phyloP scores from a whole-genome alignment of 2,888 invertebrate species.

The Sinopyrophorus schimmeli region DNA sequence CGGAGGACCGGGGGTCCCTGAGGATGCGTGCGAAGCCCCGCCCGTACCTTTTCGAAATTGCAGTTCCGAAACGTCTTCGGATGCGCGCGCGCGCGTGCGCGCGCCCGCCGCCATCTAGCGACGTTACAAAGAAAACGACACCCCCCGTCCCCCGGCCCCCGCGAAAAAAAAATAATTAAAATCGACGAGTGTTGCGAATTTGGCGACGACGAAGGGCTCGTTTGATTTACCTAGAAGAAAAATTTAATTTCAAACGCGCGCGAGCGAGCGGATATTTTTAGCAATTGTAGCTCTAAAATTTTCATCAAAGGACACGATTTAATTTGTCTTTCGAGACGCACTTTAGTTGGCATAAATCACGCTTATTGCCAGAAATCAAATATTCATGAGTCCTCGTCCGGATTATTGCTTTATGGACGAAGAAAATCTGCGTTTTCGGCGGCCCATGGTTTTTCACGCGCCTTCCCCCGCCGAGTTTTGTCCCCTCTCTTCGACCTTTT shows the following conservation, averaged over 20 bases:
- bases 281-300: too few relatives aligned
- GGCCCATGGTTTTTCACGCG: too few relatives aligned
- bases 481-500: too few relatives aligned
- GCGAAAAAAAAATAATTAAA: too few relatives aligned
- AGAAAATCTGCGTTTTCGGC: conserved; percentile 25
- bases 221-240: not conserved
- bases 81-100: not conserved
- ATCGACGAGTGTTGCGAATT: too few relatives aligned
- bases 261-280: too few relatives aligned
- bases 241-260: not conserved
- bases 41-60: not conserved
- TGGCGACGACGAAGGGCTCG: not conserved
- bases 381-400: conserved; percentile 33
- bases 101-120: not conserved
- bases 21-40: too few relatives aligned
- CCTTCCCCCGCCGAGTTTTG: too few relatives aligned
- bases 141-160: too few relatives aligned
- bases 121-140: too few relatives aligned
- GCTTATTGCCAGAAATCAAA: conserved; percentile 33
- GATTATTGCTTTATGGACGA: conserved; percentile 32
- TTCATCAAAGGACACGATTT: conserved; percentile 17
- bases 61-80: not conserved
- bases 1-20: not conserved
- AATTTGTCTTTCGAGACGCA: conserved; percentile 25
- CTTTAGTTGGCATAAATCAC: conserved; percentile 33